Evolutionary conservation across 1,140 invertebrate species (phyloP).

Genomic region (Tetragnatha versicolor): DNA sequence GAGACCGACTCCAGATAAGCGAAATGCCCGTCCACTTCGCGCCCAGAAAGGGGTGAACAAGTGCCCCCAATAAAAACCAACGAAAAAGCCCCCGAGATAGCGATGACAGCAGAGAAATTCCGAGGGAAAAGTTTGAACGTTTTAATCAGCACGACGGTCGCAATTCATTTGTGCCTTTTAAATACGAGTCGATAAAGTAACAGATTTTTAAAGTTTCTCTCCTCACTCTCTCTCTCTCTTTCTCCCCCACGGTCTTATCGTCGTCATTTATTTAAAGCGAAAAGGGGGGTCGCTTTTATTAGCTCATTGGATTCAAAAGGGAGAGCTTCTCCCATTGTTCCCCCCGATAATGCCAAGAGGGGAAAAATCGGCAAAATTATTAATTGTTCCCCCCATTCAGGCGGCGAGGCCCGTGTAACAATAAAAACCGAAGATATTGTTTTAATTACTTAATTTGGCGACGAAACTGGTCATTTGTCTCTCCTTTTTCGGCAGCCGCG

Average conservation of each 20-base stretch:
- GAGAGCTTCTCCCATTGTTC: slow-evolving; percentile 44
- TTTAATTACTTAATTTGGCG: slow-evolving; percentile 57
- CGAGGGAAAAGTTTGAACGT: slow-evolving; percentile 48
- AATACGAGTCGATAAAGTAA: slow-evolving; percentile 53
- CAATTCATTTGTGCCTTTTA: slow-evolving; percentile 49
- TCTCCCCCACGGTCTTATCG: slow-evolving; percentile 33
- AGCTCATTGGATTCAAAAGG: slow-evolving; percentile 41
- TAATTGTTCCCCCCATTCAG: slow-evolving; percentile 46
- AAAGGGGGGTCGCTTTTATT: slow-evolving; percentile 39
- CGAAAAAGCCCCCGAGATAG: slow-evolving; percentile 39
- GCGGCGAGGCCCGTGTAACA: slow-evolving; percentile 49
- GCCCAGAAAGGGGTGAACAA: slow-evolving; percentile 36
- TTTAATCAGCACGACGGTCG: slow-evolving; percentile 53
- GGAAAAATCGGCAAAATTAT: slow-evolving; percentile 53
- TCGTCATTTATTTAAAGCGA: slow-evolving; percentile 51
- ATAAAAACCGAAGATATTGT: slow-evolving; percentile 56
- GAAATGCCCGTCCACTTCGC: slow-evolving; percentile 36
- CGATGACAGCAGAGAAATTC: slow-evolving; percentile 18
- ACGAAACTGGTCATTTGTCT: slow-evolving; percentile 55
- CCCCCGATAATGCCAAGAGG: slow-evolving; percentile 52
- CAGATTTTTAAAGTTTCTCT: slow-evolving; percentile 55
- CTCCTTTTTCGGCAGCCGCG: slow-evolving; percentile 50
- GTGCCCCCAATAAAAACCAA: slow-evolving; percentile 52
- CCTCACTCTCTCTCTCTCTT: neutral
- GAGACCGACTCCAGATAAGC: slow-evolving; percentile 44